Percentiles rank a stretch among this genome's conserved stretches.
These are phyloP conservation scores for Physella acuta DNA, from an alignment of 1,140 invertebrate genomes.

Conservation along the genomic window DNA sequence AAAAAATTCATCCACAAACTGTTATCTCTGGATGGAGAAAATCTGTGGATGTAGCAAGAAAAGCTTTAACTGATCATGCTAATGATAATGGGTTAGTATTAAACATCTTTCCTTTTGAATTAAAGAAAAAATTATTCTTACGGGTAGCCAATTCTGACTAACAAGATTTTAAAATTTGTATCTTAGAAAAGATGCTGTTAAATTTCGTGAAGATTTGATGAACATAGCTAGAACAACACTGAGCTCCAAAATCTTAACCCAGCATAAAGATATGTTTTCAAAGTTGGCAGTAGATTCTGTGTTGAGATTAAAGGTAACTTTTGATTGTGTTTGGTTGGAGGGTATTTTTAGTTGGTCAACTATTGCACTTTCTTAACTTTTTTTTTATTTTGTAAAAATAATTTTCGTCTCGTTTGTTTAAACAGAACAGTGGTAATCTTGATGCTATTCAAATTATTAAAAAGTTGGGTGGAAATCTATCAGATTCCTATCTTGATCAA, in stretches of 20 bases:
- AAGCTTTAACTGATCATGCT: conserved; percentile 77
- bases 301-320: conserved; percentile 76
- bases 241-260: conserved; percentile 96
- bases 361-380: not conserved
- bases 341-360: too few relatives aligned
- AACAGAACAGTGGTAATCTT: conserved; percentile 83
- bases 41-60: conserved; percentile 79
- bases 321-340: not conserved
- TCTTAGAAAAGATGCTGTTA: conserved; percentile 71
- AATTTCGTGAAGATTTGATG: conserved; percentile 85
- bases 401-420: not conserved
- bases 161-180: too few relatives aligned
- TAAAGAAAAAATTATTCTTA: too few relatives aligned
- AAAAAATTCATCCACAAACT: conserved; percentile 97
- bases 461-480: conserved; percentile 86
- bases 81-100: conserved; percentile 71
- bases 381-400: not conserved
- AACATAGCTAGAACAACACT: conserved; percentile 97
- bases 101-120: not conserved
- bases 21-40: conserved; percentile 94
- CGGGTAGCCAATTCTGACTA: too few relatives aligned
- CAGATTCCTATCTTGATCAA: conserved; percentile 96
- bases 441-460: conserved; percentile 98
- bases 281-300: conserved; percentile 95
- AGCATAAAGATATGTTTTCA: conserved; percentile 96